Percentiles rank a stretch among this genome's conserved stretches.
Evolutionary conservation across 35 echinoderm and acorn worm species (phyloP).

Genomic region (Apostichopus californicus): DNA sequence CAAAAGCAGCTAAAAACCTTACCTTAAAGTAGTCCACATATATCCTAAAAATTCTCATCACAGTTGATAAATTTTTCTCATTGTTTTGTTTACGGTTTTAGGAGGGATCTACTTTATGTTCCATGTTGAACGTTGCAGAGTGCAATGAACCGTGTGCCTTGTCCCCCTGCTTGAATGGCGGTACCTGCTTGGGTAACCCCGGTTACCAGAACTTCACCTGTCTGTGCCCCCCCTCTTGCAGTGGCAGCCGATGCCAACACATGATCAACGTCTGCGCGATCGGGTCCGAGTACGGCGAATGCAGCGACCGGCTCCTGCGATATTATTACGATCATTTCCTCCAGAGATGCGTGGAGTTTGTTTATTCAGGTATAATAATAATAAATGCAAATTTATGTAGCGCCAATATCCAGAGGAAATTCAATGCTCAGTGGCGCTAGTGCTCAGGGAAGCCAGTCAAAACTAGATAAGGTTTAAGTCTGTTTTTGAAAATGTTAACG

Average conservation of each 20-base stretch:
- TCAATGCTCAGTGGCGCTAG: too few relatives aligned
- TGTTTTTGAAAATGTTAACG: too few relatives aligned
- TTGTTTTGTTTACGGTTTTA: not conserved
- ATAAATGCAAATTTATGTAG: too few relatives aligned
- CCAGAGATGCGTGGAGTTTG: slow-evolving; percentile 79
- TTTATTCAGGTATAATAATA: slow-evolving; percentile 63
- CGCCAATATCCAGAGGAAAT: too few relatives aligned
- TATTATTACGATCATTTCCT: slow-evolving; percentile 78
- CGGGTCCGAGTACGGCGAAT: slow-evolving; percentile 55
- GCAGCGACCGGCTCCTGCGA: slow-evolving; percentile 52
- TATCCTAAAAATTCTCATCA: too few relatives aligned
- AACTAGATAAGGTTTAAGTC: too few relatives aligned
- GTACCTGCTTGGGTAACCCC: slow-evolving; percentile 73
- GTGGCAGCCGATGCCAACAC: slow-evolving; percentile 74
- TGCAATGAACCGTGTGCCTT: slow-evolving; percentile 78
- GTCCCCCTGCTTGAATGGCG: slow-evolving; percentile 79
- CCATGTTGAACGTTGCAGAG: slow-evolving; percentile 55
- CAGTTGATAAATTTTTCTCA: too few relatives aligned
- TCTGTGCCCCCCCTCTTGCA: slow-evolving; percentile 71
- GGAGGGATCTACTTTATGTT: slow-evolving; percentile 49
- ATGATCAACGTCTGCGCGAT: slow-evolving; percentile 82
- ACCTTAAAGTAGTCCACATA: too few relatives aligned
- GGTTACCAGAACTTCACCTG: slow-evolving; percentile 77
- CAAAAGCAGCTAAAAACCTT: too few relatives aligned
- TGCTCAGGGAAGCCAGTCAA: too few relatives aligned